These are phyloP conservation scores for Oreochromis grahami DNA, from an alignment of 2,797 vertebrate species.

Conservation along the genomic window DNA sequence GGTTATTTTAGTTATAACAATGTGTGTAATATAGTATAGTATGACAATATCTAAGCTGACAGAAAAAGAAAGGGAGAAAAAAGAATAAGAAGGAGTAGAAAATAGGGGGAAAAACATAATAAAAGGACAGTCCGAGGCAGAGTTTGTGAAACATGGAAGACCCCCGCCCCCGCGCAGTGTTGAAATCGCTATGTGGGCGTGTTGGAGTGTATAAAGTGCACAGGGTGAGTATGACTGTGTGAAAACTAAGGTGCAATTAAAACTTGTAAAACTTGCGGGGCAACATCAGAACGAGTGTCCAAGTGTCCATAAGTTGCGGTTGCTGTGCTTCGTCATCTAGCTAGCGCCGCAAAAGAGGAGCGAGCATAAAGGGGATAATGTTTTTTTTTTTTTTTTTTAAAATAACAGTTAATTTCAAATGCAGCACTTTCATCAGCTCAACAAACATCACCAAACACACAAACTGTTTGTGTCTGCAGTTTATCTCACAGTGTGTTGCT, in stretches of 20 bases:
- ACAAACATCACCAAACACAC: not conserved
- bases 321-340: not conserved
- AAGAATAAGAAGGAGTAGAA: not conserved
- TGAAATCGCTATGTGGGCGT: accelerated
- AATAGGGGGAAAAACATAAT: not conserved
- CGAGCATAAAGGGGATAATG: not conserved
- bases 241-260: not conserved
- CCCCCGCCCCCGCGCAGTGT: not conserved
- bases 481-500: not conserved
- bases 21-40: not conserved
- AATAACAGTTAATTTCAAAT: not conserved
- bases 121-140: not conserved
- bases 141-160: not conserved
- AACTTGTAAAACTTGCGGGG: not conserved
- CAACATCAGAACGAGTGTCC: not conserved
- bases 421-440: not conserved
- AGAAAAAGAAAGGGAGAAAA: not conserved
- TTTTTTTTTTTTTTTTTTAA: too few relatives aligned
- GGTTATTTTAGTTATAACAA: not conserved
- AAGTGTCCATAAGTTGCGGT: not conserved
- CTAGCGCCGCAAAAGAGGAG: not conserved
- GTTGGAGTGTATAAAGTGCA: not conserved
- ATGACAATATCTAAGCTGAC: not conserved
- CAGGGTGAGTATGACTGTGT: not conserved
- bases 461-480: not conserved